Conservation (phyloP, 2,113 vertebrate genomes). For the Eurypyga helias region DNA sequence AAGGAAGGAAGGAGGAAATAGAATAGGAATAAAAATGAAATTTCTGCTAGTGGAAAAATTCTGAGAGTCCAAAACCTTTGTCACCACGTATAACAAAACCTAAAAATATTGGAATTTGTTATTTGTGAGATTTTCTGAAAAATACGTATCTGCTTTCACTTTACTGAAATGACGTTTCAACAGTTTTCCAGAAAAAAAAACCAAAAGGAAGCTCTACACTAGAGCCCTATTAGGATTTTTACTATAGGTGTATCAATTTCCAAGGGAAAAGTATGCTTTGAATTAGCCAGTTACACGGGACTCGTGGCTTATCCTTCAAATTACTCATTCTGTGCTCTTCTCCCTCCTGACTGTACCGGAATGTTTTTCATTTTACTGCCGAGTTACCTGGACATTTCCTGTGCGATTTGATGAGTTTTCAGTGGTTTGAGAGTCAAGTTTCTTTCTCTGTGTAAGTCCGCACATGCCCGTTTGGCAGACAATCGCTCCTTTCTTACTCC, state of each 20-base stretch:
- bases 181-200: neutral
- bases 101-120: neutral
- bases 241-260: neutral
- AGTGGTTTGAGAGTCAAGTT: neutral
- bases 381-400: neutral
- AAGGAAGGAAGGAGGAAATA: neutral
- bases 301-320: neutral
- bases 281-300: neutral
- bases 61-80: neutral
- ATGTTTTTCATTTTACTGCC: neutral
- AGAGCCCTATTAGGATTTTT: neutral
- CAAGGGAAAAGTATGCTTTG: neutral
- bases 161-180: neutral
- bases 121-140: neutral
- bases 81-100: neutral
- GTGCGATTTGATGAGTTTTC: neutral
- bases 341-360: neutral
- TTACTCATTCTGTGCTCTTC: neutral
- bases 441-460: neutral
- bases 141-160: neutral
- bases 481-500: neutral
- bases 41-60: neutral
- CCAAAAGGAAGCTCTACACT: neutral
- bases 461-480: neutral
- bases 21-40: neutral